A percentile compares a stretch with the other conserved stretches of the same genome.
These are phyloP conservation scores for Cirrhinus molitorella DNA, from an alignment of 2,797 vertebrate genomes.

Conservation along the genomic window DNA sequence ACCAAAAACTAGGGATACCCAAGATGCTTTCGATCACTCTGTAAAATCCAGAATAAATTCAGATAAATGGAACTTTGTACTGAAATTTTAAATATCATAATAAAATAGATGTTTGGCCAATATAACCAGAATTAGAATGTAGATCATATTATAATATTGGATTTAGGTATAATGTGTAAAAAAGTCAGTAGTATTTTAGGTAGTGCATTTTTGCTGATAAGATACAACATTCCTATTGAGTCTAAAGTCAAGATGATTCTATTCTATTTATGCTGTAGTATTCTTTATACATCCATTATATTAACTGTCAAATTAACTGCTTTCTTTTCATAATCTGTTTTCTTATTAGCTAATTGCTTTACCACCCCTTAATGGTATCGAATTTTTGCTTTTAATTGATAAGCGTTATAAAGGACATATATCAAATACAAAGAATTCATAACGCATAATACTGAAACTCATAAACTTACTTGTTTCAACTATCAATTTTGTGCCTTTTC, in stretches of 20 bases:
- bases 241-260: neutral
- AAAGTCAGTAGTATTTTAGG: neutral
- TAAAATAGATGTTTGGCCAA: neutral
- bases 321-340: neutral
- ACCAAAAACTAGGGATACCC: conserved; percentile 42
- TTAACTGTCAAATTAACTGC: neutral
- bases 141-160: neutral
- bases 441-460: neutral
- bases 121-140: neutral
- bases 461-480: conserved; percentile 39
- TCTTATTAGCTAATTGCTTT: neutral
- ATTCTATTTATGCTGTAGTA: neutral
- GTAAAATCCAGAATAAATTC: neutral
- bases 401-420: neutral
- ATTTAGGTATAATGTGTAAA: neutral
- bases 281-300: neutral
- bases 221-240: neutral
- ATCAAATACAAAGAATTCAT: neutral
- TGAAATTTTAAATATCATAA: neutral
- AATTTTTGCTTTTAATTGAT: neutral
- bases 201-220: neutral
- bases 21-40: neutral
- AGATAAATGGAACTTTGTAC: neutral
- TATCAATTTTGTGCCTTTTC: conserved; percentile 8
- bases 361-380: neutral